A percentile compares a stretch with the other conserved stretches of the same genome.
Evolutionary conservation across 2,113 vertebrate genomes (phyloP).

Genomic region (Anoplopoma fimbria): DNA sequence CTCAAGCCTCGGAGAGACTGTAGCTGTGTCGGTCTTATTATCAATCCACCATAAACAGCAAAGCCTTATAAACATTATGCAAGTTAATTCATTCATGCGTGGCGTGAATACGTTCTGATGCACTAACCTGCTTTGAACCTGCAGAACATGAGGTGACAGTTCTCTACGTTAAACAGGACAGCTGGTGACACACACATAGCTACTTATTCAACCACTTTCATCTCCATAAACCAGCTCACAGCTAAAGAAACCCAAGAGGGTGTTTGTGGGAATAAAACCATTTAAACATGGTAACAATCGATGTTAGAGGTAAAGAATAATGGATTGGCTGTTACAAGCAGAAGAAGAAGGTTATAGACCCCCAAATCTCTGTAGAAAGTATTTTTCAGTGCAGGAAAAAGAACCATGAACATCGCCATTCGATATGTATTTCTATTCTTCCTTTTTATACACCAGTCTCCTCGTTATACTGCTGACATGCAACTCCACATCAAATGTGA

Average conservation of each 20-base stretch:
- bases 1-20: conserved; percentile 21
- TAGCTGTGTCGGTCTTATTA: conserved; percentile 4
- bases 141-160: not conserved
- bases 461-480: conserved; percentile 39
- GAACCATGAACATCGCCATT: too few species aligned
- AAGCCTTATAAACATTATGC: conserved; percentile 6
- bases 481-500: conserved; percentile 36
- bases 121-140: conserved; percentile 43
- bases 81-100: conserved; percentile 29
- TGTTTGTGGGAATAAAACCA: conserved; percentile 8
- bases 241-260: not conserved
- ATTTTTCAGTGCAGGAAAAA: too few species aligned
- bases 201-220: not conserved
- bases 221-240: conserved; percentile 2
- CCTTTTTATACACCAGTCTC: conserved; percentile 20
- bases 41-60: conserved; percentile 29
- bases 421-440: conserved; percentile 29
- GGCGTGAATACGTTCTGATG: conserved; percentile 17
- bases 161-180: not conserved
- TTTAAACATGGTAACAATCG: not conserved
- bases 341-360: not conserved
- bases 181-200: not conserved
- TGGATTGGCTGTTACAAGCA: not conserved
- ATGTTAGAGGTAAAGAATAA: not conserved
- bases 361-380: too few species aligned